Base-by-base conservation (phyloP, 1,140 invertebrate genomes). In the Maniola jurtina region DNA sequence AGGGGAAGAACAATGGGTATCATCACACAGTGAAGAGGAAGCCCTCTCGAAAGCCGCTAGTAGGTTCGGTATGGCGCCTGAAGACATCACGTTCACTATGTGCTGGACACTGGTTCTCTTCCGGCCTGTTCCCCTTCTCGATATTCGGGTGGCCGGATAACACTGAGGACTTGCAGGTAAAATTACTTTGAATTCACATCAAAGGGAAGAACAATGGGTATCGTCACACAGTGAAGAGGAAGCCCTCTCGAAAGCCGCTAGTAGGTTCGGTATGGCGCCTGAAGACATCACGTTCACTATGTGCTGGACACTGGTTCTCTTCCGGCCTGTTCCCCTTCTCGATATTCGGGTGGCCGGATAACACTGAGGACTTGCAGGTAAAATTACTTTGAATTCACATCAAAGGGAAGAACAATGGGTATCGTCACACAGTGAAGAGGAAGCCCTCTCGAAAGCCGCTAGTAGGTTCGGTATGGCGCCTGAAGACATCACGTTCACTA, bases 271-370 rank as follows among this genome's bases (percentile, higher is more conserved):
- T 8, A 93, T 98, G 9, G 79, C 93, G 1, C 79, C 83, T 33
- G 92, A 94, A 14, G 93, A 96, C 68, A 94, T 99, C 67, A 91
- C 83, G 16, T 90, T 97, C 1, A 85, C 92, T 55, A 99, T 93
- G 99, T 99, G 1, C 89, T 99, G 56, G 99, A 99, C 83, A 99
- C 99, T 99, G 99, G 99, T 99, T 99, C 89, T 99, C 98, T 13
- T 99, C 99, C 0, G 98, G 94, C 4, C 91, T 99, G 1, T 99
- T 99, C 88, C 98, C 99, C 4, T 99, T 99, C 87, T 97, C 98
- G 0, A 94, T 99, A 40, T 98, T 99, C 83, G 99, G 98, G 9
- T 99, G 99, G 99, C 99, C 99, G 0, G 95, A 99, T 65, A 80
- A 98, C 75, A 94, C 93, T 5, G 92, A 92, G 8, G 93, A 94